A percentile compares a stretch with the other conserved stretches of the same genome.
Evolutionary conservation across 2,113 vertebrate genomes (phyloP).

Genomic region (Pithys albifrons): DNA sequence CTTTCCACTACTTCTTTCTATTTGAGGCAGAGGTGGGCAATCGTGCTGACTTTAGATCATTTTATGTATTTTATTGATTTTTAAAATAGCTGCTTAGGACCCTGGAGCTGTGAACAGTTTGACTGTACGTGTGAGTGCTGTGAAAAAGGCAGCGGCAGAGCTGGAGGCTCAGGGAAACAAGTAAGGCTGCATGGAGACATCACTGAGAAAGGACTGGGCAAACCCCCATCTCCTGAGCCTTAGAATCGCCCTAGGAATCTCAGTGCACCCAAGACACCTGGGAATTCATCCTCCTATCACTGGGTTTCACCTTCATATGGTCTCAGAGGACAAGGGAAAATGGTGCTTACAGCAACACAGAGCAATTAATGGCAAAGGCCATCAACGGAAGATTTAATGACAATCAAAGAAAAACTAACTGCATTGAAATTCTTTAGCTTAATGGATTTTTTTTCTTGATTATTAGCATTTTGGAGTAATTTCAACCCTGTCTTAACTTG

Average conservation of each 20-base stretch:
- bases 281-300: not conserved
- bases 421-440: not conserved
- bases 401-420: not conserved
- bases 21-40: not conserved
- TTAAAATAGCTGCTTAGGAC: not conserved
- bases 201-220: not conserved
- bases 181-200: not conserved
- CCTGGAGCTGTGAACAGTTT: not conserved
- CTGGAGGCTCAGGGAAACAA: not conserved
- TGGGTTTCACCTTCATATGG: not conserved
- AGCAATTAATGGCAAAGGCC: not conserved
- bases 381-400: not conserved
- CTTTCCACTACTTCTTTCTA: not conserved
- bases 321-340: not conserved
- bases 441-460: not conserved
- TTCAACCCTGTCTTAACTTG: not conserved
- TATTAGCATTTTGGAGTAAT: not conserved
- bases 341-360: not conserved
- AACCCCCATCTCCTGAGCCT: not conserved
- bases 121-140: not conserved
- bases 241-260: not conserved
- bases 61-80: constrained; percentile 45
- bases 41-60: not conserved
- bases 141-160: not conserved
- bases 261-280: fast-evolving